Evolutionary conservation across 2,113 vertebrate species (phyloP).

Genomic region (Chloroceryle aenea): DNA sequence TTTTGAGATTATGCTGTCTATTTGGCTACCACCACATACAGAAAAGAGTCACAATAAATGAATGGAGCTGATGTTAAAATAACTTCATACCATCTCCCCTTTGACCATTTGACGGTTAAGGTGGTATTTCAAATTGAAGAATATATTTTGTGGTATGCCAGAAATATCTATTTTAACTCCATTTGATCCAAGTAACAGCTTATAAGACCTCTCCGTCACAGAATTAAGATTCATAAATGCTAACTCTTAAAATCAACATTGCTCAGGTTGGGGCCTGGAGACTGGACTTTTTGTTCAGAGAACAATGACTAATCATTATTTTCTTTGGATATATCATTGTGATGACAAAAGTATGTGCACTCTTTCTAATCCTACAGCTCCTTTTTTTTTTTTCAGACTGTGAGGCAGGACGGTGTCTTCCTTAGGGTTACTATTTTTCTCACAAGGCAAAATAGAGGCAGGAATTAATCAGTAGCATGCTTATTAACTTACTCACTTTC

Average conservation of each 20-base stretch:
- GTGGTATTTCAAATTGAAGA: neutral
- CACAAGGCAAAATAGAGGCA: neutral
- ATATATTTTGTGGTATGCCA: neutral
- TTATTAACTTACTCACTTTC: conserved; percentile 9
- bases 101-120: neutral
- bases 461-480: neutral
- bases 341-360: neutral
- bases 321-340: neutral
- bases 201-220: fast-evolving
- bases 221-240: neutral
- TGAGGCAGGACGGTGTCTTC: neutral
- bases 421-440: neutral
- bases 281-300: neutral
- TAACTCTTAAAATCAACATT: neutral
- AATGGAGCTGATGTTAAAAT: neutral
- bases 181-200: neutral
- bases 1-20: neutral
- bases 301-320: neutral
- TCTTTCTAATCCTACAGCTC: neutral
- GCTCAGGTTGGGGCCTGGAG: neutral
- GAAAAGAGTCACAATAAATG: neutral
- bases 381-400: neutral
- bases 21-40: neutral
- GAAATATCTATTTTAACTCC: neutral
- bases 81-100: neutral